Conservation (phyloP, 2,888 invertebrate species). For the Pseudanteris insignis region DNA sequence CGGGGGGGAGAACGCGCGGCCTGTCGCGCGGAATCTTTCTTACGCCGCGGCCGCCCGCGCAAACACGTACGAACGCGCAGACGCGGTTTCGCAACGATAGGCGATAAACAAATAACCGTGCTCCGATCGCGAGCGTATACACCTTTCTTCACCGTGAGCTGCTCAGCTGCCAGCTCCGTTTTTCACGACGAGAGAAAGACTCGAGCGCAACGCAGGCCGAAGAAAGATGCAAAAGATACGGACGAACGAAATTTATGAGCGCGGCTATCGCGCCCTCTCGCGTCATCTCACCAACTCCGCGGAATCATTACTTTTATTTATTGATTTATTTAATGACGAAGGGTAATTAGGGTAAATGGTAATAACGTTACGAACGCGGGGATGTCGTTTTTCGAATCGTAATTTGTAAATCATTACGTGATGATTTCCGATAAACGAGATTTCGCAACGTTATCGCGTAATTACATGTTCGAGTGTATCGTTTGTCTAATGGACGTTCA, state of each 20-base stretch:
- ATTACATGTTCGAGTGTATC: constrained; percentile 28
- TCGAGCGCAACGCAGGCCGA: constrained; percentile 4
- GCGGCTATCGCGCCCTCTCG: constrained; percentile 8
- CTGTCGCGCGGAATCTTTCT: constrained; percentile 51
- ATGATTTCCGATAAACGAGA: too few relatives aligned
- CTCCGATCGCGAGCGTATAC: constrained; percentile 45
- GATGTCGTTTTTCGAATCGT: too few relatives aligned
- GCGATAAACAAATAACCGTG: constrained; percentile 47
- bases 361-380: constrained; percentile 39
- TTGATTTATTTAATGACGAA: constrained; percentile 42
- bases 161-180: too few relatives aligned
- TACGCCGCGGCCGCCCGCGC: constrained; percentile 22
- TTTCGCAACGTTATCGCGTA: constrained; percentile 36
- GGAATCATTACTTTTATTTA: constrained; percentile 44
- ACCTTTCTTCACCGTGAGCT: constrained; percentile 45
- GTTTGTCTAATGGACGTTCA: constrained; percentile 28
- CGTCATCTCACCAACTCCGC: constrained; percentile 17
- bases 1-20: constrained; percentile 52
- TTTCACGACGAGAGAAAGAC: constrained; percentile 9
- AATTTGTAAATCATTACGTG: too few relatives aligned
- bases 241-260: constrained; percentile 30
- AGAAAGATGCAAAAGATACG: constrained; percentile 39
- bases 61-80: too few relatives aligned
- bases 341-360: constrained; percentile 41
- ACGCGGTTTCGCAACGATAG: constrained; percentile 41